phyloP scores from a whole-genome alignment of 2,888 invertebrate genomes.

The Steinernema scapterisci region DNA sequence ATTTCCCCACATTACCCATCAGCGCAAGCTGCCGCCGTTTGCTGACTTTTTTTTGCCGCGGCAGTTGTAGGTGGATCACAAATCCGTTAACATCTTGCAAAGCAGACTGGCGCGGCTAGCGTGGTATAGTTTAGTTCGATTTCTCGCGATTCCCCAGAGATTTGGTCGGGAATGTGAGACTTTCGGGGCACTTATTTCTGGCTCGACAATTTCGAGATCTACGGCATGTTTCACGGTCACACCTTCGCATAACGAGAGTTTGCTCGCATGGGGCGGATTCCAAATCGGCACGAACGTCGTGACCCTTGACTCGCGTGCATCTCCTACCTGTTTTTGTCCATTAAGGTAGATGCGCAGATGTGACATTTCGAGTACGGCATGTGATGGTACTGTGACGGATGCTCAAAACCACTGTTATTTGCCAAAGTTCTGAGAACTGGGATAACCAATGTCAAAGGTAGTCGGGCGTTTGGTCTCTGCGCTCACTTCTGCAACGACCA shows the following conservation, averaged over 20 bases:
- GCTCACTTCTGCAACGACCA: slow-evolving; percentile 7
- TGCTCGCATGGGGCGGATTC: background rate
- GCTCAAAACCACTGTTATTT: background rate
- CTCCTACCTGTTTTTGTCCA: background rate
- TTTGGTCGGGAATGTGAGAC: background rate
- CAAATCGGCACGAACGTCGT: no score
- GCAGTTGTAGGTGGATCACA: slow-evolving; percentile 16
- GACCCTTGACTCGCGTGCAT: background rate
- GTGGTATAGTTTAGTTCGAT: slow-evolving; percentile 32
- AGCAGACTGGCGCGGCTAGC: slow-evolving; percentile 3
- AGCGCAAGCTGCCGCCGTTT: background rate
- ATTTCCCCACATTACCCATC: background rate
- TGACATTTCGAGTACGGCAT: background rate
- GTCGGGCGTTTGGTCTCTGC: slow-evolving; percentile 26
- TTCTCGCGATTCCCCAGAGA: slow-evolving; percentile 16
- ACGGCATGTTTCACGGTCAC: background rate
- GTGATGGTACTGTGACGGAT: background rate
- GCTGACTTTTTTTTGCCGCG: background rate
- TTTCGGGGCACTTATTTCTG: slow-evolving; percentile 19
- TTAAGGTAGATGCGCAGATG: background rate
- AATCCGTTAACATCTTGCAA: slow-evolving; percentile 2
- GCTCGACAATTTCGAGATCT: background rate
- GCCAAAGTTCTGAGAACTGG: background rate
- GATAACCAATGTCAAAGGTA: slow-evolving; percentile 26
- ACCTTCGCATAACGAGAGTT: background rate